Base-by-base conservation (phyloP, 2,888 invertebrate species). In the Pollenia labialis region DNA sequence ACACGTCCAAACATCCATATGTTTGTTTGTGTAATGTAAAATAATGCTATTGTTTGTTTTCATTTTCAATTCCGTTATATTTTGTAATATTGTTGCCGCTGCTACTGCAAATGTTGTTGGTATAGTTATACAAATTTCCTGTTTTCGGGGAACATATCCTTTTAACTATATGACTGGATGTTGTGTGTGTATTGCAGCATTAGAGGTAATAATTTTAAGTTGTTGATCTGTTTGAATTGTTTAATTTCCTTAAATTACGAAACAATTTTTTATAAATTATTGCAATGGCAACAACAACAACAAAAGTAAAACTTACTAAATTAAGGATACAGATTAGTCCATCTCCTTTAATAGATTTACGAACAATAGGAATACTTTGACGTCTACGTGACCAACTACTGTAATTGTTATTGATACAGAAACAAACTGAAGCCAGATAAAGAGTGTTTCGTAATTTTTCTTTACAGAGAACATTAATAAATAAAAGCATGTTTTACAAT, bases 171-270 rank as follows among this genome's bases (percentile, higher is more conserved):
- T 16, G 18, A 52, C n/a, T 7, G 42, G 2, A 18, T 56, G 7
- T 14, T 18, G 32, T 50, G 54, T n/a, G 18, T 56, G 4, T 52
- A n/a, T 52, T 58, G 40, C 48, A 44, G 18, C 14, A 64, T 3
- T 56, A 46, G 23, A 72, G 48, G 62, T 81, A 77, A 79, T 58
- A 75, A 80, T 82, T 85, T 79, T 12, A 23, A 23, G 16, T 71
- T 76, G 14, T 83, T 80, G 71, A 86, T 79, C 68, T 81, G 74
- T 66, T 69, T 50, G 71, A 40, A 80, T 86, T 76, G 76, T 81
- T 76, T 83, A 83, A 83, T 83, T 83, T 86, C 86, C 86, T 83
- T 71, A 76, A 76, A 86, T 86, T 83, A 66, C 46, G 23, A 48
- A 69, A 77, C 32, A 81, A 66, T 54, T 81, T 76, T 32, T 77